These are phyloP conservation scores for Tachina fera DNA, from an alignment of 2,888 invertebrate genomes.

Conservation along the genomic window DNA sequence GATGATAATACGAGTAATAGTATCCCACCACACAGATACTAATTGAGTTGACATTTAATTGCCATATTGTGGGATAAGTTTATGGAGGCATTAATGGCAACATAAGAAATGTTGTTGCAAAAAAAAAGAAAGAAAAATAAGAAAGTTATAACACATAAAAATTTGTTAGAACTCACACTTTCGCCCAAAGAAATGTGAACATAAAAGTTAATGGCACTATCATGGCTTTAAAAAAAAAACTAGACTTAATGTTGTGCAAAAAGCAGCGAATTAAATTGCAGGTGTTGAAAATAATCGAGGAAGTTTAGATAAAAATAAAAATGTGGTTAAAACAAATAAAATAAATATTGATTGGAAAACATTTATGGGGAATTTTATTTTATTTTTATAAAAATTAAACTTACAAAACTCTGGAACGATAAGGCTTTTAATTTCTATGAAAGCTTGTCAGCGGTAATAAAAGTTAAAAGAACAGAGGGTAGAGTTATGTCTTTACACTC, in stretches of 20 bases:
- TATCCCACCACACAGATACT: conserved; percentile 45
- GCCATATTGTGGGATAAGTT: conserved; percentile 29
- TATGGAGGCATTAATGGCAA: conserved; percentile 26
- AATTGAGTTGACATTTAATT: conserved; percentile 69
- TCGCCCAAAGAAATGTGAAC: neutral
- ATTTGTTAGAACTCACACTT: conserved; percentile 8
- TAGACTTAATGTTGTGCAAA: neutral
- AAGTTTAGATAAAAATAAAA: neutral
- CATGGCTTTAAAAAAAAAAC: neutral
- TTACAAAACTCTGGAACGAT: too few relatives aligned
- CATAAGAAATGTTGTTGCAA: neutral
- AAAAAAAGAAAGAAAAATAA: neutral
- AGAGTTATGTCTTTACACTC: too few relatives aligned
- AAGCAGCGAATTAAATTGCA: conserved; percentile 2
- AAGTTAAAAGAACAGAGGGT: too few relatives aligned
- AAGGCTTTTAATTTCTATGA: too few relatives aligned
- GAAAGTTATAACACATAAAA: conserved; percentile 15
- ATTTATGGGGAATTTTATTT: too few relatives aligned
- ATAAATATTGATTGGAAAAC: too few relatives aligned
- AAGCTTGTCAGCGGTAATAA: too few relatives aligned
- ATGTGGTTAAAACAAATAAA: neutral
- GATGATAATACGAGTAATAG: conserved; percentile 23
- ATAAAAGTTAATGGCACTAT: neutral
- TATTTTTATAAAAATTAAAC: too few relatives aligned
- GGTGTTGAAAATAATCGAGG: neutral